Base-by-base conservation (phyloP, 1,140 invertebrate genomes). In the Arion vulgaris region DNA sequence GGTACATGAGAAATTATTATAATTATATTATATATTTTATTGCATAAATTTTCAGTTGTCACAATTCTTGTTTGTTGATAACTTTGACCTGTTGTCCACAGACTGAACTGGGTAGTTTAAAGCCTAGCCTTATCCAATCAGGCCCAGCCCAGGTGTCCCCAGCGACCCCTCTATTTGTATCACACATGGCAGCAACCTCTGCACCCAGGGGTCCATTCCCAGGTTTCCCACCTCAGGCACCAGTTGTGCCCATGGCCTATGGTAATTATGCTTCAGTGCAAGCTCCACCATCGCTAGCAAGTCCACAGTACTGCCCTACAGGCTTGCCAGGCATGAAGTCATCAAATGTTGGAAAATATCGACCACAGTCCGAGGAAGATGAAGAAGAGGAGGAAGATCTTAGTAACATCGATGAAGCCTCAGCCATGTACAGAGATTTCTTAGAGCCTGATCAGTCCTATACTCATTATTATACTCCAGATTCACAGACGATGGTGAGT, bases 401-500 rank as follows among this genome's bases (percentile, higher is more conserved):
- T 13, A 79, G 88, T 83, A 83, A 87, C 83, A 90, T 90, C 85
- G 88, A 90, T 83, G 86, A 88, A 49, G 75, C 86, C 78, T 51
- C 84, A 83, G 45, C 87, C 85, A n/a, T 89, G 81, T 62, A 87
- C 82, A 71, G 83, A 71, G 77, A 89, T 82, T 73, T 88, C 84
- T 88, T 89, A 38, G 87, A 88, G 53, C 80, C 88, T 69, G 87
- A 86, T 34, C 41, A 78, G 76, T 62, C 28, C 38, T 81, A 82
- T 28, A 80, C 39, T 26, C 79, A 84, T 53, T 86, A 74, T 51
- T 84, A 73, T 71, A 83, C 76, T 26, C 76, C 81, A 19, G 86
- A 88, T 32, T 82, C 84, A 39, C 85, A 88, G n/a, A 74, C 88
- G 17, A 49, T 89, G 9, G 78, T 80, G 41, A 79, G 34, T 49